Percentiles rank a stretch among this genome's conserved stretches.
Evolutionary conservation across 2,888 invertebrate genomes (phyloP).

Genomic region (Osedax frankpressi): DNA sequence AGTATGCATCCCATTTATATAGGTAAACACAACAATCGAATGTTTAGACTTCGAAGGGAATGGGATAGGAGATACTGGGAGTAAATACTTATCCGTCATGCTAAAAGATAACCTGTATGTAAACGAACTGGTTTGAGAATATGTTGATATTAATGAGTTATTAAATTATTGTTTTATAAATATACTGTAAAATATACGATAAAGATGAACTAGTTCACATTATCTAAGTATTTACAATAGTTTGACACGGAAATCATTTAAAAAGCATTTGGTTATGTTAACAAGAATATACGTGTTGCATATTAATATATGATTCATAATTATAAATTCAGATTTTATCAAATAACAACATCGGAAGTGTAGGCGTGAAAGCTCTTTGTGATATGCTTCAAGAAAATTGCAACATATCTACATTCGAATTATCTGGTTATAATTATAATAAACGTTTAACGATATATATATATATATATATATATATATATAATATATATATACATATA

Average conservation of each 20-base stretch:
- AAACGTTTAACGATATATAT: not conserved
- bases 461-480: not conserved
- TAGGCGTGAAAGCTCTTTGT: constrained; percentile 33
- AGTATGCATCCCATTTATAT: not conserved
- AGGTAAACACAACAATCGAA: not conserved
- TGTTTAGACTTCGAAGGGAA: not conserved
- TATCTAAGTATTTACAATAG: too few relatives aligned
- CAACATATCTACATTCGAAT: constrained; percentile 29
- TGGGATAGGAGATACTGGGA: not conserved
- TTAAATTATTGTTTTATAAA: not conserved
- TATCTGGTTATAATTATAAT: constrained; percentile 30
- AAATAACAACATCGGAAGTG: constrained; percentile 32
- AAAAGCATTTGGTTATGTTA: too few relatives aligned
- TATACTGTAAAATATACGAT: too few relatives aligned
- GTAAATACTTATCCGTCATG: not conserved
- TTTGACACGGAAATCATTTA: too few relatives aligned
- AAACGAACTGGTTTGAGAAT: not conserved
- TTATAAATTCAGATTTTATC: constrained; percentile 30
- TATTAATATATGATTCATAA: not conserved
- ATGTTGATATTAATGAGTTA: not conserved
- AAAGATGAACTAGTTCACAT: too few relatives aligned
- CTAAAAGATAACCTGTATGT: not conserved
- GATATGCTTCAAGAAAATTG: constrained; percentile 31
- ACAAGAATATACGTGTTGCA: too few relatives aligned
- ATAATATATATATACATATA: too few relatives aligned